These are phyloP conservation scores for Menidia beryllina DNA, from an alignment of 2,113 vertebrate genomes.

Conservation along the genomic window DNA sequence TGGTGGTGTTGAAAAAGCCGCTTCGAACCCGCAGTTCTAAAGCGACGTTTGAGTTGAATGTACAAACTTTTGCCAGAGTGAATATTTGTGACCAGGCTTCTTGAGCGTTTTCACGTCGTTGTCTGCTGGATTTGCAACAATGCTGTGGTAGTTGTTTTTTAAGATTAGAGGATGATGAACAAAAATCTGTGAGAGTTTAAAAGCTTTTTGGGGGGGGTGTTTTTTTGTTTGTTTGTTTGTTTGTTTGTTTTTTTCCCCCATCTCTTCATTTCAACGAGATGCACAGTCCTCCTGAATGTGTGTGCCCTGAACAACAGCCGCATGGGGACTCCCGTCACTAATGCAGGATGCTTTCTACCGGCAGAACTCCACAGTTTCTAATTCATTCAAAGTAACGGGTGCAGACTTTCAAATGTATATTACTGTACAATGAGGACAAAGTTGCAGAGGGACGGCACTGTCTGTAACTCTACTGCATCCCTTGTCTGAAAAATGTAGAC, in stretches of 20 bases:
- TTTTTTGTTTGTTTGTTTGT: no score
- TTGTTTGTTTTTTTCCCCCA: slow-evolving; percentile 56
- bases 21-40: slow-evolving; percentile 42
- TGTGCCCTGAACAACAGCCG: slow-evolving; percentile 38
- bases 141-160: slow-evolving; percentile 54
- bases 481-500: slow-evolving; percentile 53
- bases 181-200: slow-evolving; percentile 68
- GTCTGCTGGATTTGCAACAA: slow-evolving; percentile 60
- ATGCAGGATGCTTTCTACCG: slow-evolving; percentile 40
- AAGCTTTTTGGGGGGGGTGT: no score
- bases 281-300: slow-evolving; percentile 53
- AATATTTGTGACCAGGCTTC: slow-evolving; percentile 53
- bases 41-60: slow-evolving; percentile 71
- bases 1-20: slow-evolving; percentile 57
- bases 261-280: slow-evolving; percentile 33
- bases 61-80: slow-evolving; percentile 70
- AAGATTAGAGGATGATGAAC: slow-evolving; percentile 42
- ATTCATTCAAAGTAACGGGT: slow-evolving; percentile 35
- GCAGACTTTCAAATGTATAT: slow-evolving; percentile 62
- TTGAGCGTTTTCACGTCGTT: slow-evolving; percentile 53
- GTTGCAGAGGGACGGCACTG: slow-evolving; percentile 52
- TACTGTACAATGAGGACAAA: slow-evolving; percentile 47
- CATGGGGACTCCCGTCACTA: slow-evolving; percentile 36
- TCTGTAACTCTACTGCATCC: slow-evolving; percentile 61
- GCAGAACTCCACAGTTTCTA: slow-evolving; percentile 44